phyloP scores from a whole-genome alignment of 2,797 vertebrate genomes.

The Macropus fuliginosus region DNA sequence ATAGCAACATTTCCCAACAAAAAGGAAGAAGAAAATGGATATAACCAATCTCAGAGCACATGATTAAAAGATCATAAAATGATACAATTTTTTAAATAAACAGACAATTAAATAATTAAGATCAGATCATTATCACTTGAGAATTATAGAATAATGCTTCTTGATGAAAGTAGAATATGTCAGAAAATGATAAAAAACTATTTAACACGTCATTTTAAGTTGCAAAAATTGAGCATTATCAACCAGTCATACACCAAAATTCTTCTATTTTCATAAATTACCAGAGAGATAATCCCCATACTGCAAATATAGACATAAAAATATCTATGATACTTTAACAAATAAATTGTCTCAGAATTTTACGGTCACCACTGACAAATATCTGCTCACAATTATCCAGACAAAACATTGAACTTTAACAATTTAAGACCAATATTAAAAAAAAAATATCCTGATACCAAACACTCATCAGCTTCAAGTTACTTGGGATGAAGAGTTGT shows the following conservation, averaged over 20 bases:
- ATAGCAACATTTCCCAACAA: not conserved
- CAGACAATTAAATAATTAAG: not conserved
- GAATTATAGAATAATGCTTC: not conserved
- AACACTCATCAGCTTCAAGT: not conserved
- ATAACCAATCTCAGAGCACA: not conserved
- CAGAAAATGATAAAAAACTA: not conserved
- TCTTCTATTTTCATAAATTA: not conserved
- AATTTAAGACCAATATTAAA: not conserved
- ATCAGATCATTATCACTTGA: not conserved
- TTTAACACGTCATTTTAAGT: not conserved
- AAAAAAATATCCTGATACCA: not conserved
- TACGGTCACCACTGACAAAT: not conserved
- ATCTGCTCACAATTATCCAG: not conserved
- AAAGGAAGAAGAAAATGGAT: not conserved
- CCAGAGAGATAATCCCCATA: not conserved
- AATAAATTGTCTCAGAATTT: not conserved
- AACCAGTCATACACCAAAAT: not conserved
- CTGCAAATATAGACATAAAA: not conserved
- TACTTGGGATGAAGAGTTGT: not conserved
- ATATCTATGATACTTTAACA: not conserved
- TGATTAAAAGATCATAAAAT: not conserved
- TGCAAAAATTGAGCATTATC: not conserved
- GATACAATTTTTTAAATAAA: not conserved
- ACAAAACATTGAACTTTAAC: not conserved
- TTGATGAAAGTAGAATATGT: not conserved